Conservation (phyloP, 2,113 vertebrate species). For the Anguilla japonica region DNA sequence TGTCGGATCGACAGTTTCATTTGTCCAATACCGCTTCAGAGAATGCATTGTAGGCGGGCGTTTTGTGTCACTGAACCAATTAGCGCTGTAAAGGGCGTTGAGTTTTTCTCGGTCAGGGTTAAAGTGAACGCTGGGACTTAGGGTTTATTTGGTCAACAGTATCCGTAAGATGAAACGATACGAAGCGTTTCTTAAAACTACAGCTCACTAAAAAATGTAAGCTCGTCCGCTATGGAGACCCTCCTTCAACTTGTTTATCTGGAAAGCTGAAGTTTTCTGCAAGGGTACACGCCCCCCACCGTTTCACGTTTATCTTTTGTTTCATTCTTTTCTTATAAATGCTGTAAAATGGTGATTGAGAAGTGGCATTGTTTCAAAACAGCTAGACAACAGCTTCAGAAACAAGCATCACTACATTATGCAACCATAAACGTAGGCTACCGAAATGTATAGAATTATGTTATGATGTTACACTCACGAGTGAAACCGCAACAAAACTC, state of each 20-base stretch:
- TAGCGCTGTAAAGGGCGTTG: conserved; percentile 34
- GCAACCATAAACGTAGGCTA: neutral
- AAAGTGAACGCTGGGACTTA: conserved; percentile 50
- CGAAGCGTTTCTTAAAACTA: conserved; percentile 21
- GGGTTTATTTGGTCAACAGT: conserved; percentile 32
- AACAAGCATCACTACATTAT: neutral
- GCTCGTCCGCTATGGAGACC: neutral
- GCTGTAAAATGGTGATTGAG: neutral
- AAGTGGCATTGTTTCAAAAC: neutral
- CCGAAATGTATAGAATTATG: neutral
- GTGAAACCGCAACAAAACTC: neutral
- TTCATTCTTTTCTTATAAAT: neutral
- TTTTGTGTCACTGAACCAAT: neutral
- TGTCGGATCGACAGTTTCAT: conserved; percentile 37
- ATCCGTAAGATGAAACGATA: neutral
- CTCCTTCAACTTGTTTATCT: conserved; percentile 63
- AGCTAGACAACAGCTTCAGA: neutral
- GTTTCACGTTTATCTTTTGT: neutral
- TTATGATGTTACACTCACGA: neutral
- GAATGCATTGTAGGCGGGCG: conserved; percentile 13
- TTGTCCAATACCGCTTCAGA: conserved; percentile 39
- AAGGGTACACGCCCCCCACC: conserved; percentile 14
- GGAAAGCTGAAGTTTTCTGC: conserved; percentile 31
- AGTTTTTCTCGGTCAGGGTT: neutral
- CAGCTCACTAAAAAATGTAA: conserved; percentile 44